Conservation (phyloP, 2,113 vertebrate species). For the Cyanoliseus patagonus region DNA sequence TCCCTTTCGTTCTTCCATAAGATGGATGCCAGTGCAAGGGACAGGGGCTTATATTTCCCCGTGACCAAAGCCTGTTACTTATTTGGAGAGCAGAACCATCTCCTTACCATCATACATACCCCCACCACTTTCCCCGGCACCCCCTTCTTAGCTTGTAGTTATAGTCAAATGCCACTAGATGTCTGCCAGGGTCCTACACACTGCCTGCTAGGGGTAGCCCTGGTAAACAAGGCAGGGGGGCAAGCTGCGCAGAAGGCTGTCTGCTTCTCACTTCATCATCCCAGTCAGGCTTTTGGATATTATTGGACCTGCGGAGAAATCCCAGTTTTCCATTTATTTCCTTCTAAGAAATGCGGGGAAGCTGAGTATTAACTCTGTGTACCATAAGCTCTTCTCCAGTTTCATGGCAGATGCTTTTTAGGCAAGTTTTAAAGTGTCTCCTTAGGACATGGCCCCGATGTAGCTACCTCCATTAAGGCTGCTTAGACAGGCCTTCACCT, state of each 20-base stretch:
- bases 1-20: neutral
- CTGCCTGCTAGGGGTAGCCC: neutral
- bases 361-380: neutral
- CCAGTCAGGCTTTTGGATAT: neutral
- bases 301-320: neutral
- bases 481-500: neutral
- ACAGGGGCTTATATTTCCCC: fast-evolving
- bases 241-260: neutral
- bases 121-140: fast-evolving
- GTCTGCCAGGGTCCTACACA: conserved; percentile 10
- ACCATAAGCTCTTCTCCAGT: neutral
- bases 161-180: neutral
- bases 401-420: neutral
- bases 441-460: neutral
- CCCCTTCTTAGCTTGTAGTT: neutral
- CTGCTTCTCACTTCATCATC: neutral
- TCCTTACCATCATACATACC: neutral
- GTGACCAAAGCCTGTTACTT: fast-evolving
- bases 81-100: neutral
- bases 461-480: neutral
- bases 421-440: neutral
- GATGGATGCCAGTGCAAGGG: neutral
- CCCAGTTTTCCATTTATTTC: neutral
- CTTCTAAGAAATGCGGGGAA: neutral
- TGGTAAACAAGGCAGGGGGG: neutral